Conservation (phyloP, 2,113 vertebrate genomes). For the Tor tambroides region DNA sequence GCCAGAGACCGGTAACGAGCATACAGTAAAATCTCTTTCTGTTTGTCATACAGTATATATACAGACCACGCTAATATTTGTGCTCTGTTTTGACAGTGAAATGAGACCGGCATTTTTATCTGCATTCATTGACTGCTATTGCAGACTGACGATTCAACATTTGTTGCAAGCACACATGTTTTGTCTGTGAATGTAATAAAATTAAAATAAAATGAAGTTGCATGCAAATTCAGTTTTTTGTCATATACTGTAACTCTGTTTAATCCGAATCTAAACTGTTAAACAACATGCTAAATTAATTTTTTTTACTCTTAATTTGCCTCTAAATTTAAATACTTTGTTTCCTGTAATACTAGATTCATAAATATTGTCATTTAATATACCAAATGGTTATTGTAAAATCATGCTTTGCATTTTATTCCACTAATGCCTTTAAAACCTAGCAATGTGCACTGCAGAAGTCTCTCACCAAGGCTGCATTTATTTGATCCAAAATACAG, state of each 20-base stretch:
- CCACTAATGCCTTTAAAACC: too few species aligned
- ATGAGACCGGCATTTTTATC: background rate
- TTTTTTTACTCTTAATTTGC: too few species aligned
- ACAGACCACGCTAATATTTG: background rate
- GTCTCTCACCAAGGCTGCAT: background rate
- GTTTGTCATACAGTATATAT: background rate
- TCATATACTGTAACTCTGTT: background rate
- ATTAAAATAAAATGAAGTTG: background rate
- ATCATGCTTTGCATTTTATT: too few species aligned
- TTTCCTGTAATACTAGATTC: too few species aligned
- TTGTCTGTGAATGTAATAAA: background rate
- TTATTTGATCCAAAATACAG: background rate
- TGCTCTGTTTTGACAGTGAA: conserved; percentile 21
- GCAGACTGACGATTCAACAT: conserved; percentile 9
- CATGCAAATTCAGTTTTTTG: conserved; percentile 1
- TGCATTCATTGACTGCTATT: background rate
- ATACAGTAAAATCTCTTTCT: background rate
- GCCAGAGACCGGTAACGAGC: conserved; percentile 62
- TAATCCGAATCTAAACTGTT: too few species aligned
- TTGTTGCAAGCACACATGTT: background rate
- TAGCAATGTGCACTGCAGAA: background rate
- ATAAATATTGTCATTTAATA: too few species aligned
- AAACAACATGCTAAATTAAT: too few species aligned
- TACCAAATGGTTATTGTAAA: too few species aligned
- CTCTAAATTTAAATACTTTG: too few species aligned